Base-by-base conservation (phyloP, 2,888 invertebrate species). In the Ennomos erosarius region DNA sequence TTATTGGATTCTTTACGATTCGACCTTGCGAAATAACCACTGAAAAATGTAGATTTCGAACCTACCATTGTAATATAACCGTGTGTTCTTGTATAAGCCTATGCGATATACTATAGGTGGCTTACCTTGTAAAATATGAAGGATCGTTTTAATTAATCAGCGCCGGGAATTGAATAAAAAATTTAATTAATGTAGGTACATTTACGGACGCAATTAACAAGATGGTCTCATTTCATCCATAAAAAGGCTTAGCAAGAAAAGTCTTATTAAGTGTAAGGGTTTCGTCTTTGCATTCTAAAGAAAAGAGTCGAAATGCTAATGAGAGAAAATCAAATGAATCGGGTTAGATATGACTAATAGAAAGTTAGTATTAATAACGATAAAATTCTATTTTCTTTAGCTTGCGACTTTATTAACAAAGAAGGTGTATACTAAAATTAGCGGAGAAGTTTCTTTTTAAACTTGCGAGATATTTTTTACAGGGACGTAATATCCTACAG, bases 261-360 rank as follows among this genome's bases (percentile, higher is more conserved):
- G 45, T 34, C 60, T 58, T 60, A 55, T 53, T 64, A 50, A 51
- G 55, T 52, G 57, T 53, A 57, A 50, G 57, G 62, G 60, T 47
- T 54, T 58, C 45, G 40, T 43, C 39, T 62, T 57, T 50, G 55
- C 61, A 60, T 52, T 67, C 45, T 42, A 35, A 57, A 57, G 54
- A 54, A 52, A 59, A 43, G 48, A 58, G 49, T 57, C 37, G 45
- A 42, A 58, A 65, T 65, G 59, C 49, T 62, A 67, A 67, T 68
- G 26, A 26, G 26, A 26, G 26, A 26, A 26, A 26, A 26, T 26
- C 5, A 26, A 26, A 26, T 26, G 55, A 60, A 58, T 64, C 34
- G 49, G 42, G 26, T 36, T 26, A 49, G 47, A 58, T 44, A 42
- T 45, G 46, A 50, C 50, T 37, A 36, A 39, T 56, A 54, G 55